Conservation (phyloP, 2,888 invertebrate genomes). For the Hypena proboscidalis region DNA sequence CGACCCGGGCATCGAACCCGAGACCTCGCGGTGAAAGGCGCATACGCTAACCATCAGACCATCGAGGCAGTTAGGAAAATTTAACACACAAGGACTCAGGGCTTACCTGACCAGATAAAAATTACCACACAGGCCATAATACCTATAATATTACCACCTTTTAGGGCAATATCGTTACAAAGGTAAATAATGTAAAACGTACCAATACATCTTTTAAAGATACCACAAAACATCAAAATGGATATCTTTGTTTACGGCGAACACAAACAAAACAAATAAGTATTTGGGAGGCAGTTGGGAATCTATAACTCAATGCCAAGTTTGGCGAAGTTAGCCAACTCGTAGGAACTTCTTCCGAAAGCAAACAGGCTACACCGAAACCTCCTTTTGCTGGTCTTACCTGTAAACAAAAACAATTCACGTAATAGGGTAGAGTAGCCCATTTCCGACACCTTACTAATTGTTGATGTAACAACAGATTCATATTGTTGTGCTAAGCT, state of each 20-base stretch:
- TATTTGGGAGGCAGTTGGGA: conserved; percentile 79
- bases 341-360: conserved; percentile 68
- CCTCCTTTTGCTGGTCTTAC: conserved; percentile 73
- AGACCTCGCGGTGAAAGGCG: too few species aligned
- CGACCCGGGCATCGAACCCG: too few species aligned
- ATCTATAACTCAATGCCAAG: conserved; percentile 84
- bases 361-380: conserved; percentile 65
- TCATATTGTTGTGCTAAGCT: too few species aligned
- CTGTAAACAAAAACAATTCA: conserved; percentile 74
- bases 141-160: not conserved
- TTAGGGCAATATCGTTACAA: not conserved
- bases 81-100: too few species aligned
- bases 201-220: conserved; percentile 32
- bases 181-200: too few species aligned
- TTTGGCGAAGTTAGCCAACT: conserved; percentile 74
- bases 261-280: conserved; percentile 81
- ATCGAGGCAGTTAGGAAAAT: too few species aligned
- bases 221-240: conserved; percentile 56
- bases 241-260: conserved; percentile 77
- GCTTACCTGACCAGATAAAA: too few species aligned
- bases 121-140: too few species aligned
- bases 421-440: too few species aligned
- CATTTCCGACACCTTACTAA: too few species aligned
- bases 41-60: too few species aligned
- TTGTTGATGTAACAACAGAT: too few species aligned